Conservation (phyloP, 2,113 vertebrate species). For the Gadus macrocephalus region DNA sequence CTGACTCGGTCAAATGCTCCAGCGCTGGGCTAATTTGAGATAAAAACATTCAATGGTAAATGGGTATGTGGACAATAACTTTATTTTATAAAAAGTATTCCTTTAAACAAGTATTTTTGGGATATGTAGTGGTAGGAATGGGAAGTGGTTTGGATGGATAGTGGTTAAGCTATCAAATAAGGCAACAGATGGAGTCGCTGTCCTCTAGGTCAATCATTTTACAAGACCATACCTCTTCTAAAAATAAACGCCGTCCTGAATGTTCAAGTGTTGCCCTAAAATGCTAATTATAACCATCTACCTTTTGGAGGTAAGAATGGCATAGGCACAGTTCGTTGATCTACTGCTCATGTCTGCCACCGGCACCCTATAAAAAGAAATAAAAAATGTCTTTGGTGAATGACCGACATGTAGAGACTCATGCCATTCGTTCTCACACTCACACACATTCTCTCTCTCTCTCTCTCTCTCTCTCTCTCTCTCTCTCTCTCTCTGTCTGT, state of each 20-base stretch:
- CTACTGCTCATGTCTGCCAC: too few relatives aligned
- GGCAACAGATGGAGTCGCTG: not conserved
- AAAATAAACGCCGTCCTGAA: not conserved
- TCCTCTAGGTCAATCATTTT: not conserved
- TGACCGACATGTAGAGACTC: not conserved
- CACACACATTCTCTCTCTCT: not conserved
- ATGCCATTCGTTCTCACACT: not conserved
- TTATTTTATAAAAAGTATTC: not conserved
- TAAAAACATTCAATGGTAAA: not conserved
- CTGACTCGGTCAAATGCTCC: too few relatives aligned
- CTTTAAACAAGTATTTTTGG: not conserved
- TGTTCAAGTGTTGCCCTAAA: not conserved
- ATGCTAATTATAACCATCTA: not conserved
- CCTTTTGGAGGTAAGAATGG: not conserved
- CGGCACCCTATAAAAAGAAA: too few relatives aligned
- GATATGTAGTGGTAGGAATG: too few relatives aligned
- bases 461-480: conserved; percentile 1
- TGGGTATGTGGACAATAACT: not conserved
- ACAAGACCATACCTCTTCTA: too few relatives aligned
- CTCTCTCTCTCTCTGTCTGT: not conserved
- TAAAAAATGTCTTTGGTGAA: not conserved
- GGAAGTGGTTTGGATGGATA: not conserved
- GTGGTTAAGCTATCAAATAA: conserved; percentile 29
- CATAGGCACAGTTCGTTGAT: not conserved
- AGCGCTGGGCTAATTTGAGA: not conserved